Percentiles rank a stretch among this genome's conserved stretches.
phyloP scores from a whole-genome alignment of 2,888 invertebrate genomes.

The Orthosia cruda region DNA sequence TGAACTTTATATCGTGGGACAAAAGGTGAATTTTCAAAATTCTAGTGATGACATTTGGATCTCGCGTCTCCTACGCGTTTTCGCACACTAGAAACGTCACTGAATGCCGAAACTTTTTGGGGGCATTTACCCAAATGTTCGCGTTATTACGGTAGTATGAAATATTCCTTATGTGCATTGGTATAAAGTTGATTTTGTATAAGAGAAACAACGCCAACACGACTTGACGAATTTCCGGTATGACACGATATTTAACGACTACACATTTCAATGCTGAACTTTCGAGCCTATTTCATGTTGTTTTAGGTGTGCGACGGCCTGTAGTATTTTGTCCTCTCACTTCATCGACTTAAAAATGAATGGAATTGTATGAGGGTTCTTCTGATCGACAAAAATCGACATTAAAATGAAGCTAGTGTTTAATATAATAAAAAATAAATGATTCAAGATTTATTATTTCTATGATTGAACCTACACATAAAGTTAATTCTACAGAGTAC shows the following conservation, averaged over 20 bases:
- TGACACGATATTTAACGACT: background rate
- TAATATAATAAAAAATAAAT: conserved; percentile 6
- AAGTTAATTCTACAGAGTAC: background rate
- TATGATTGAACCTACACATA: conserved; percentile 1
- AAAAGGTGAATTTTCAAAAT: conserved; percentile 1
- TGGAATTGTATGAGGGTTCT: background rate
- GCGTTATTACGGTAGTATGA: background rate
- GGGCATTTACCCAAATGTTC: background rate
- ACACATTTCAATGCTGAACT: conserved; percentile 10
- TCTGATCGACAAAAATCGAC: background rate
- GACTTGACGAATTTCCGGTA: background rate
- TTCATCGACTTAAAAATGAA: conserved; percentile 5
- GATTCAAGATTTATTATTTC: conserved; percentile 11
- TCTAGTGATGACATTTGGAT: background rate
- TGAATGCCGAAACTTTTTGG: background rate
- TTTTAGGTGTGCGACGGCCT: background rate
- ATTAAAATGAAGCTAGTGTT: conserved; percentile 28
- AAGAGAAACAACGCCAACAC: background rate
- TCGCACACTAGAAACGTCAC: background rate
- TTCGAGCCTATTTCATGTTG: background rate
- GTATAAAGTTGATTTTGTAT: background rate
- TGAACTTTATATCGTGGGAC: conserved; percentile 1
- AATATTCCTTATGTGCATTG: background rate
- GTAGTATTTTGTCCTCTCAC: background rate
- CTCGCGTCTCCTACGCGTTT: background rate